Conservation (phyloP, 1,140 invertebrate genomes). For the Propsilocerus akamusi region DNA sequence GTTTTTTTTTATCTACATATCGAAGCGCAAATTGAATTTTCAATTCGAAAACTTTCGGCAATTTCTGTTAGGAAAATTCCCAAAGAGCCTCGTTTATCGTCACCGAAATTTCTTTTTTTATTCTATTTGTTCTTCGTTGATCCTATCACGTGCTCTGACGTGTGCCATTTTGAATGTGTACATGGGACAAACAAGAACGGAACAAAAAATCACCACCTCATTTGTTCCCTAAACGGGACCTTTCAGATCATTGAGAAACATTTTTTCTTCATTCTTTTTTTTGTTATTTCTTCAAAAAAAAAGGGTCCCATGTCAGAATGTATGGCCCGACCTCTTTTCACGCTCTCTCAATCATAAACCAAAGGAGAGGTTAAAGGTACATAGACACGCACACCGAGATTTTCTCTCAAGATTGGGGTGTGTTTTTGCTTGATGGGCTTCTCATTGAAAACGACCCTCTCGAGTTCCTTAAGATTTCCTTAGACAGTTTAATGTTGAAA, state of each 20-base stretch:
- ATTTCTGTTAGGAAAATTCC: not conserved
- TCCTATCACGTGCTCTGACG: constrained; percentile 1
- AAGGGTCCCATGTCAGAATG: constrained; percentile 1
- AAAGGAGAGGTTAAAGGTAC: not conserved
- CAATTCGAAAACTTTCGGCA: not conserved
- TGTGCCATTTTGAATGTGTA: constrained; percentile 4
- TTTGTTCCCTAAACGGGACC: not conserved
- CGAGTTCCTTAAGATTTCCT: not conserved
- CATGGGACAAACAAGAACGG: not conserved
- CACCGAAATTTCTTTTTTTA: not conserved
- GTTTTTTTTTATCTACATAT: not conserved
- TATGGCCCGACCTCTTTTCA: not conserved
- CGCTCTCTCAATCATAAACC: not conserved
- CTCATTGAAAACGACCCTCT: not conserved
- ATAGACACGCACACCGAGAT: not conserved
- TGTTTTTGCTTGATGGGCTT: not conserved
- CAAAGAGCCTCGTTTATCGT: too few relatives aligned
- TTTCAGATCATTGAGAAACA: not conserved
- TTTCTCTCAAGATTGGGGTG: not conserved
- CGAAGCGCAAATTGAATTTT: not conserved
- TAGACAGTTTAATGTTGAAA: not conserved
- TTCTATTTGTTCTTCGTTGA: not conserved
- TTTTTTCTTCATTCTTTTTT: not conserved
- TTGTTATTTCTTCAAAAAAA: not conserved
- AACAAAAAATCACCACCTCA: not conserved